Conservation (phyloP, 2,888 invertebrate species). For the Heteromyza rotundicornis region DNA sequence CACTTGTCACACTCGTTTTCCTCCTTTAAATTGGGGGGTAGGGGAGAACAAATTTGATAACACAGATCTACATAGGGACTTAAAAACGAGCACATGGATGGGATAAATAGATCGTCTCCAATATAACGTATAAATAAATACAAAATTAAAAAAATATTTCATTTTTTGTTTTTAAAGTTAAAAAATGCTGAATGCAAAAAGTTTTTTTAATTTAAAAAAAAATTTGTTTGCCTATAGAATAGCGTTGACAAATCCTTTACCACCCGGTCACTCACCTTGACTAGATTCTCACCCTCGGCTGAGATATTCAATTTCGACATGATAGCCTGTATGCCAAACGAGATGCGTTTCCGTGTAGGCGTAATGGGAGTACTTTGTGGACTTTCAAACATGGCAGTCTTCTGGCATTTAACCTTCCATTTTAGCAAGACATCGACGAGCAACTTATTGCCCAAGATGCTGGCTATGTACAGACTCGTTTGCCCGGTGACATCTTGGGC, state of each 20-base stretch:
- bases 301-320: conserved; percentile 80
- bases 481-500: conserved; percentile 88
- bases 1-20: conserved; percentile 63
- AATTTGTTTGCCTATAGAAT: too few species aligned
- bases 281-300: conserved; percentile 64
- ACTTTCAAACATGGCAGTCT: conserved; percentile 46
- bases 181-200: too few species aligned
- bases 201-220: too few species aligned
- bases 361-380: conserved; percentile 58
- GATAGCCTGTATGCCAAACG: conserved; percentile 86
- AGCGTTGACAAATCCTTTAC: too few species aligned
- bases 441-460: conserved; percentile 80
- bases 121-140: conserved; percentile 14
- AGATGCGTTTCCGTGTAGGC: conserved; percentile 74
- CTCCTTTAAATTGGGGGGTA: conserved; percentile 27
- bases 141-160: too few species aligned
- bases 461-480: conserved; percentile 88
- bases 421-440: conserved; percentile 79
- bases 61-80: too few species aligned
- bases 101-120: background rate
- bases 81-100: background rate
- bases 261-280: conserved; percentile 60
- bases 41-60: conserved; percentile 21
- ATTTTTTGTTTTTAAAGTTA: too few species aligned
- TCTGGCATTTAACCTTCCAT: conserved; percentile 69